phyloP scores from a whole-genome alignment of 2,797 vertebrate genomes.

The Carduelis carduelis region DNA sequence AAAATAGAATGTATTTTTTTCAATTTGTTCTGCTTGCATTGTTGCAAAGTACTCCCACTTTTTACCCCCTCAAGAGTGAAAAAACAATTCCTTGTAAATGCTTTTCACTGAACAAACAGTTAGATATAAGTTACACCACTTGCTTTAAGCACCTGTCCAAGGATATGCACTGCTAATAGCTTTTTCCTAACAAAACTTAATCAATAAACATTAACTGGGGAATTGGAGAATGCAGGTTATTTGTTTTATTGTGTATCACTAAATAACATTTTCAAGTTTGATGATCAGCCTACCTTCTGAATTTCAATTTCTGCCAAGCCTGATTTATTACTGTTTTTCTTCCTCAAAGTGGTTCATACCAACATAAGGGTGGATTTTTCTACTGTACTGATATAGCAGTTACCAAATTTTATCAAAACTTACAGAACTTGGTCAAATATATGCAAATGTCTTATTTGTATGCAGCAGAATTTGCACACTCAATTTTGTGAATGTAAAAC shows the following conservation, averaged over 20 bases:
- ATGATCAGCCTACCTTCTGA: neutral
- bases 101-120: neutral
- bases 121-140: neutral
- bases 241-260: neutral
- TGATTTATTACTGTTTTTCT: neutral
- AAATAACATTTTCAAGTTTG: slow-evolving; percentile 10
- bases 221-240: neutral
- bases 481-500: neutral
- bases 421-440: neutral
- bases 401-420: neutral
- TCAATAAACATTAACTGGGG: slow-evolving; percentile 26
- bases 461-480: neutral
- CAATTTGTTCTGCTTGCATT: slow-evolving; percentile 21
- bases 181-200: neutral
- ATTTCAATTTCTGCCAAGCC: neutral
- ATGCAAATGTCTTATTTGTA: neutral
- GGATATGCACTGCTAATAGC: neutral
- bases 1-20: neutral
- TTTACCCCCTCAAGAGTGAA: neutral
- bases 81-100: neutral
- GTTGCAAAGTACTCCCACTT: neutral
- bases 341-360: neutral
- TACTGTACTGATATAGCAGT: neutral
- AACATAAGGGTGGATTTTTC: neutral
- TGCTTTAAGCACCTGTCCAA: slow-evolving; percentile 7